Evolutionary conservation across 2,888 invertebrate species (phyloP).

Genomic region (Lochmaea capreae): DNA sequence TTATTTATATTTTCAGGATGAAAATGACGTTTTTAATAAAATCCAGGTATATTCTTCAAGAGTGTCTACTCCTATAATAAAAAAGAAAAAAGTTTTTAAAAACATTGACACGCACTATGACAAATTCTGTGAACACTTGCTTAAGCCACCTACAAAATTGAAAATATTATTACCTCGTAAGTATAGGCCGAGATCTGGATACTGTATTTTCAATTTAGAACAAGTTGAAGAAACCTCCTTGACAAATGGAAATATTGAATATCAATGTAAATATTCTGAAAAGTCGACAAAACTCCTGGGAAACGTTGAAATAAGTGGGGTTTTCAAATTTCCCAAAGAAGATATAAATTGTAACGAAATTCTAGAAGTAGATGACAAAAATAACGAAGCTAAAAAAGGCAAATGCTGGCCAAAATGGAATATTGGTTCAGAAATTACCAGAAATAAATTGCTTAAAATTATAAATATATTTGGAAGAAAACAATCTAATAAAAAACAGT

Average conservation of each 20-base stretch:
- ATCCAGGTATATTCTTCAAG: background rate
- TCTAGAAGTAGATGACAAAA: background rate
- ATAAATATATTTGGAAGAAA: constrained; percentile 6
- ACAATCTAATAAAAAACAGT: background rate
- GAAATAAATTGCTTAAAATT: constrained; percentile 1
- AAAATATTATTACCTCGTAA: constrained; percentile 2
- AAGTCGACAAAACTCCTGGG: background rate
- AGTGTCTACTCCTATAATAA: constrained; percentile 6
- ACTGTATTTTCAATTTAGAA: background rate
- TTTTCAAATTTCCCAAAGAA: background rate
- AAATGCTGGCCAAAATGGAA: constrained; percentile 3
- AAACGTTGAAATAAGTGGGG: background rate
- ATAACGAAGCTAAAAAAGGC: background rate
- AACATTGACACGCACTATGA: constrained; percentile 1
- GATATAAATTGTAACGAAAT: background rate
- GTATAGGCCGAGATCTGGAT: background rate
- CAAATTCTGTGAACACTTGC: constrained; percentile 18
- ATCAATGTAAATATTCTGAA: background rate
- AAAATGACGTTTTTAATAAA: background rate
- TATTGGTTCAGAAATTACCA: constrained; percentile 2
- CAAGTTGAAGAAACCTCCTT: background rate
- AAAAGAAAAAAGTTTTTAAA: background rate
- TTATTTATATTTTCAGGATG: background rate
- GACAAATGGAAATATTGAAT: background rate
- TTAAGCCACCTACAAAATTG: background rate